Percentiles rank a stretch among this genome's conserved stretches.
phyloP scores from a whole-genome alignment of 2,113 vertebrate genomes.

The Cavia porcellus region DNA sequence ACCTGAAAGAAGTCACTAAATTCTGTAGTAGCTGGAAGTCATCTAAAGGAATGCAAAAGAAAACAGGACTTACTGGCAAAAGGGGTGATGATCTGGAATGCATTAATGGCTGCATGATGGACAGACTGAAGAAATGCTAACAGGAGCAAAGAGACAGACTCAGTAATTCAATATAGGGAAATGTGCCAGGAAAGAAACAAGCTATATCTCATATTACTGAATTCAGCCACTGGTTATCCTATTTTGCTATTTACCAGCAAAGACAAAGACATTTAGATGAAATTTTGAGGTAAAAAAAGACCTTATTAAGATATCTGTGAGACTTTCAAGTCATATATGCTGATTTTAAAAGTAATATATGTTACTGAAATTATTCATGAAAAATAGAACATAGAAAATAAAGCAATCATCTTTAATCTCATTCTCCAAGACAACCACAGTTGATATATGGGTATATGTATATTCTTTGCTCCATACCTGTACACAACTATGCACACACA shows the following conservation, averaged over 20 bases:
- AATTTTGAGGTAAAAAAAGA: slow-evolving; percentile 35
- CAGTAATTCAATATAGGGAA: neutral
- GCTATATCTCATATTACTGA: neutral
- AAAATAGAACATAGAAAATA: neutral
- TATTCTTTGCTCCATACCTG: neutral
- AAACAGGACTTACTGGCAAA: neutral
- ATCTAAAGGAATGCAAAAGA: slow-evolving; percentile 28
- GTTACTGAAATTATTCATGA: neutral
- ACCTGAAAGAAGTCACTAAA: slow-evolving; percentile 10
- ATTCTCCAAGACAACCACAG: neutral
- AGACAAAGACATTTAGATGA: slow-evolving; percentile 1
- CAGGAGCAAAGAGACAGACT: neutral
- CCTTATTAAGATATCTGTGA: neutral
- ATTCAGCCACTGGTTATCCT: neutral
- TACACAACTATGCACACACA: neutral
- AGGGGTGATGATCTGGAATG: neutral
- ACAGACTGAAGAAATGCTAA: neutral
- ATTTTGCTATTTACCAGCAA: neutral
- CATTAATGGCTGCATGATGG: neutral
- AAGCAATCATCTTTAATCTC: neutral
- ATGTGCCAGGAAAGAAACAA: neutral
- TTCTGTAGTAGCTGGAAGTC: neutral
- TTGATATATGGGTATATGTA: neutral
- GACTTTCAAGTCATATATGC: neutral
- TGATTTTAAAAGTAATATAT: slow-evolving; percentile 31